Evolutionary conservation across 2,113 vertebrate species (phyloP).

Genomic region (Caretta caretta): DNA sequence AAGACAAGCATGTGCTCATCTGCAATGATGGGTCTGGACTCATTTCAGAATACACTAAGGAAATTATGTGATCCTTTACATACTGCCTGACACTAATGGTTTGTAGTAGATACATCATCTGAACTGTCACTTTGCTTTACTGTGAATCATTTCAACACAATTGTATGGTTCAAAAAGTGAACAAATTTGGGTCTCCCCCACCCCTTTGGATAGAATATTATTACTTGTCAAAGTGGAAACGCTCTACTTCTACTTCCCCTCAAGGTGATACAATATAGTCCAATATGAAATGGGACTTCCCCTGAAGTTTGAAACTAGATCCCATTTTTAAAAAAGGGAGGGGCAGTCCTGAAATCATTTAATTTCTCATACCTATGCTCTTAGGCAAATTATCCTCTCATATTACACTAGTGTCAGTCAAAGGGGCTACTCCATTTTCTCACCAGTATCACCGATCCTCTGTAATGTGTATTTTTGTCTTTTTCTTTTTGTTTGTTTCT

Average conservation of each 20-base stretch:
- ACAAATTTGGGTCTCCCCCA: background rate
- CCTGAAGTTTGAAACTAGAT: background rate
- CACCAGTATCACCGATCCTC: background rate
- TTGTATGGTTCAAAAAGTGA: background rate
- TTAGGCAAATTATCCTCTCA: background rate
- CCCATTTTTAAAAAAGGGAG: background rate
- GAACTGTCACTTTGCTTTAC: background rate
- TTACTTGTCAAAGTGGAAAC: background rate
- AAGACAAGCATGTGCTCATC: background rate
- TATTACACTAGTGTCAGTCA: background rate
- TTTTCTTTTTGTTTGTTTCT: background rate
- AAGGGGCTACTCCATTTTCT: background rate
- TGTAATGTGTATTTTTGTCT: background rate
- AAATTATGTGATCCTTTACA: background rate
- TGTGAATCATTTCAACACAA: background rate
- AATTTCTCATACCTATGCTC: background rate
- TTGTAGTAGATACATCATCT: background rate
- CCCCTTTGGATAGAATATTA: background rate
- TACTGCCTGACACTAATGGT: background rate
- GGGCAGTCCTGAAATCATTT: background rate
- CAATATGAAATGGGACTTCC: background rate
- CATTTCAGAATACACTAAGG: background rate
- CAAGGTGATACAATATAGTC: background rate
- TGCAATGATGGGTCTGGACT: background rate
- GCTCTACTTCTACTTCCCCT: background rate